Percentiles rank a stretch among this genome's conserved stretches.
phyloP scores from a whole-genome alignment of 2,113 vertebrate species.

The Pyxicephalus adspersus region DNA sequence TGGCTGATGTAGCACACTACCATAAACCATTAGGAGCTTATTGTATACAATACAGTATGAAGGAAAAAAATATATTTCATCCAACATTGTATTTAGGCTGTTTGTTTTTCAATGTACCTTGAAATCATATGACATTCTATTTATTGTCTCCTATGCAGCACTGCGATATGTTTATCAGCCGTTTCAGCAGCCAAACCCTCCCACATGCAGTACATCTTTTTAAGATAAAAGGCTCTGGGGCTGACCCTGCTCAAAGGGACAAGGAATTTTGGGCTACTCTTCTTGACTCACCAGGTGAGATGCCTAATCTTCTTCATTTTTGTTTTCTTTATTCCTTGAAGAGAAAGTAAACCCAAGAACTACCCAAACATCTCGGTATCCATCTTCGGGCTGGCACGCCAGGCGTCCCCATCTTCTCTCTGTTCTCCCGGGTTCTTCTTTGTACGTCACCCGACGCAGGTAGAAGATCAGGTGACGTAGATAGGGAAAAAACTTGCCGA shows the following conservation, averaged over 20 bases:
- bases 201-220: constrained; percentile 80
- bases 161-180: constrained; percentile 82
- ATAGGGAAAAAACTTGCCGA: too few species aligned
- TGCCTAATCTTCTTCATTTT: background rate
- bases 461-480: too few species aligned
- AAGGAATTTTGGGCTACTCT: constrained; percentile 82
- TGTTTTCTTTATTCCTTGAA: too few species aligned
- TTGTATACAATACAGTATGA: background rate
- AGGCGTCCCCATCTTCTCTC: too few species aligned
- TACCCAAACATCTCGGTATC: too few species aligned
- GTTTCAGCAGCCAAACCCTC: constrained; percentile 80
- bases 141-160: constrained; percentile 67
- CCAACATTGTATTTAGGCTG: background rate
- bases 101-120: background rate
- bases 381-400: too few species aligned
- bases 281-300: constrained; percentile 79
- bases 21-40: too few species aligned
- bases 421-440: too few species aligned
- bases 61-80: background rate
- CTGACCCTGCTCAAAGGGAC: constrained; percentile 67
- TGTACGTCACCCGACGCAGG: too few species aligned
- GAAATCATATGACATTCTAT: background rate
- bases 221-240: constrained; percentile 71
- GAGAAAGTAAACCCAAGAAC: too few species aligned
- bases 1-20: too few species aligned